phyloP scores from a whole-genome alignment of 2,113 vertebrate species.

The Alosa alosa region DNA sequence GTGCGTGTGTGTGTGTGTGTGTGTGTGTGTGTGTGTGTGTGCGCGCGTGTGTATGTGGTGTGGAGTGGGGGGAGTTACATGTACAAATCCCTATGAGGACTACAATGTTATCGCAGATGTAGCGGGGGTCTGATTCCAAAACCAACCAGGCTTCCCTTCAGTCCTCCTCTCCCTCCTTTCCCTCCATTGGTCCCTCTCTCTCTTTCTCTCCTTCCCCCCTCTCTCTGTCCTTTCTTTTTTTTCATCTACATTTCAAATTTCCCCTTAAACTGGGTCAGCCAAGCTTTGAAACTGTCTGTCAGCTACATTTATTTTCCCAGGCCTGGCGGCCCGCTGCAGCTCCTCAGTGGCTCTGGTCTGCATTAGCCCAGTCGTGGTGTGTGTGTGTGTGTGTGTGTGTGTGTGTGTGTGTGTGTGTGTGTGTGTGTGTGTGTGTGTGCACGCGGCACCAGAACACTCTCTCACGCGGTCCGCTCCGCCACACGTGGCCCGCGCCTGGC shows the following conservation, averaged over 20 bases:
- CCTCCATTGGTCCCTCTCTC: neutral
- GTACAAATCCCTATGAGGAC: conserved; percentile 7
- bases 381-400: neutral
- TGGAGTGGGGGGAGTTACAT: neutral
- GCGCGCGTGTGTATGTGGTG: neutral
- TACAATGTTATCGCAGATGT: conserved; percentile 13
- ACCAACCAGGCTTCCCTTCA: conserved; percentile 8
- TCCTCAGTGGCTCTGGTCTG: neutral
- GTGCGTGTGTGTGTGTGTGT: neutral
- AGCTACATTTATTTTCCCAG: conserved; percentile 63
- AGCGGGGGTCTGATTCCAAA: conserved; percentile 7
- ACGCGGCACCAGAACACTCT: neutral
- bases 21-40: neutral
- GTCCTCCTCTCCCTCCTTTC: neutral
- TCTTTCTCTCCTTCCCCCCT: conserved; percentile 26
- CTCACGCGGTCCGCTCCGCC: neutral
- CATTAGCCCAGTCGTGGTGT: neutral
- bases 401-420: neutral
- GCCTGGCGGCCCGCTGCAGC: conserved; percentile 33
- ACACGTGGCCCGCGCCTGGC: neutral
- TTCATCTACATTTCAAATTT: conserved; percentile 61
- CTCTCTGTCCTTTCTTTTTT: conserved; percentile 37
- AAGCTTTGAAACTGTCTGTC: conserved; percentile 54
- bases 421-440: neutral
- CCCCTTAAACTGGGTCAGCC: conserved; percentile 67